Evolutionary conservation across 2,113 vertebrate species (phyloP).

Genomic region (Pithys albifrons): DNA sequence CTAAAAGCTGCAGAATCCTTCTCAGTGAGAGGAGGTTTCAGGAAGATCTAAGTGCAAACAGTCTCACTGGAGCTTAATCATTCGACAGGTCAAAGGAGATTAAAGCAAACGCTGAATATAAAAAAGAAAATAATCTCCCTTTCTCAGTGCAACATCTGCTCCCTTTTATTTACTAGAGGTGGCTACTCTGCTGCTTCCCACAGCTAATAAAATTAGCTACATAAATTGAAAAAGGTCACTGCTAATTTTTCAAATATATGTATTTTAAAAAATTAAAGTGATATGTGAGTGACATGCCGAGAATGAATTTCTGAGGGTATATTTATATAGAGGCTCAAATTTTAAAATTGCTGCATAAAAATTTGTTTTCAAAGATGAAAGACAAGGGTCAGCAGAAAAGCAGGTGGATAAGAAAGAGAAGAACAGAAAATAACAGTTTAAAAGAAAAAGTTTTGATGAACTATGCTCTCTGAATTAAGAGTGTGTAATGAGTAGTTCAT

Average conservation of each 20-base stretch:
- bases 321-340: background rate
- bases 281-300: background rate
- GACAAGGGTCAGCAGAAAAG: background rate
- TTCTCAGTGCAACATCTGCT: background rate
- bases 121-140: conserved; percentile 21
- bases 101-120: conserved; percentile 26
- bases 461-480: background rate
- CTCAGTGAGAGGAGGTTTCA: background rate
- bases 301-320: background rate
- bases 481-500: background rate
- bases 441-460: background rate
- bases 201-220: background rate
- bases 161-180: background rate
- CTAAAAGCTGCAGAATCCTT: background rate
- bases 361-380: background rate
- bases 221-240: background rate
- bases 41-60: conserved; percentile 33
- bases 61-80: background rate
- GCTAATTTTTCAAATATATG: background rate
- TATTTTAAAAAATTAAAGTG: background rate
- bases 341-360: background rate
- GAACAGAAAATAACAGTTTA: background rate
- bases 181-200: background rate
- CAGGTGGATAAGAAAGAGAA: background rate
- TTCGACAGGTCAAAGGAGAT: conserved; percentile 36